phyloP scores from a whole-genome alignment of 2,888 invertebrate genomes.

The Eupithecia dodoneata region DNA sequence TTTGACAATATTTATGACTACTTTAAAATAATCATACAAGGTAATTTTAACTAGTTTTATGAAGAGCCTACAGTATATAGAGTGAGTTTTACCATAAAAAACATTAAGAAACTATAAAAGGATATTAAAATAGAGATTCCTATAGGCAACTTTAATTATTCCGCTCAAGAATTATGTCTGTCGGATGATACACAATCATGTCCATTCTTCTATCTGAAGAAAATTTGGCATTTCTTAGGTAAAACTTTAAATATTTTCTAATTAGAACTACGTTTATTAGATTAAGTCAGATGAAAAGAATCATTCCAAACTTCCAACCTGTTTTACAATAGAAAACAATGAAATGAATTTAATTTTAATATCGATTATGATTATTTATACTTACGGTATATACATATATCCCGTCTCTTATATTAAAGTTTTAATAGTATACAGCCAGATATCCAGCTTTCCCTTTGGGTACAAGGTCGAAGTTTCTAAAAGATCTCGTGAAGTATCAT shows the following conservation, averaged over 20 bases:
- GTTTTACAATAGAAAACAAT: neutral
- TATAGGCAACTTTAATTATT: neutral
- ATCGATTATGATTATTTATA: neutral
- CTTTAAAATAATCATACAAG: neutral
- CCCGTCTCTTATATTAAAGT: neutral
- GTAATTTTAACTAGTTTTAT: neutral
- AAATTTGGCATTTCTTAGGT: slow-evolving; percentile 33
- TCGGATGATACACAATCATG: neutral
- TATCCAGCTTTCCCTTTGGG: slow-evolving; percentile 7
- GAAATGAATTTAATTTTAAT: neutral
- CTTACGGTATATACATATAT: neutral
- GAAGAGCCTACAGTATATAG: neutral
- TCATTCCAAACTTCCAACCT: neutral
- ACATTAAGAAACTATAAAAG: slow-evolving; percentile 19
- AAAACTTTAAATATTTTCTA: slow-evolving; percentile 16
- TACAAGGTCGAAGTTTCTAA: slow-evolving; percentile 3
- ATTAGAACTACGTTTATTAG: neutral
- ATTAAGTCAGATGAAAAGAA: neutral
- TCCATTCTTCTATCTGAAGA: slow-evolving; percentile 14
- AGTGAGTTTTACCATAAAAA: neutral
- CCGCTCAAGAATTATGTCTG: neutral
- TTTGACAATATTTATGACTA: neutral
- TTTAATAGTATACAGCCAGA: neutral
- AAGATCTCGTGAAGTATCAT: neutral
- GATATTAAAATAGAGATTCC: slow-evolving; percentile 30